Evolutionary conservation across 1,140 invertebrate species (phyloP), one percentile per base, ranked within the genome.

Genomic region (Ceratosolen solmsi): DNA sequence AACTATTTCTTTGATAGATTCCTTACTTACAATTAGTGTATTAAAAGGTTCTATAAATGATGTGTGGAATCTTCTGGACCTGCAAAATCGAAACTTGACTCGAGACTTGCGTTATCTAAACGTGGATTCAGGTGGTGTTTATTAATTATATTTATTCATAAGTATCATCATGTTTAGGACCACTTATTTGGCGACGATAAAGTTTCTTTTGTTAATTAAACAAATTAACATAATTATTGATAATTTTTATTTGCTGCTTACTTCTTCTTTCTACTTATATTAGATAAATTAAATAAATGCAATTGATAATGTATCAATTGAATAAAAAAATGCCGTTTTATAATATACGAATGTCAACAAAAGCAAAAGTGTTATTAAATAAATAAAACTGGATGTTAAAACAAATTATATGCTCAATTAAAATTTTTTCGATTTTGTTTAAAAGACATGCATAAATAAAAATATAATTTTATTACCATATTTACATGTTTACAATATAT

Each of bases 61-160:
- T 86, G 84, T 87, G 86, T 84, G 84, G 74, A 77, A 80, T 79
- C 71, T 88, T 87, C 84, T 76, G 85, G 84, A 91, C 89, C 89
- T 91, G 89, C 65, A 91, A 90, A 90, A 90, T 88, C 85, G 86
- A 86, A 86, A 86, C 86, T 90, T 90, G 86, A 89, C 87, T 88
- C 84, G 65, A 80, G 65, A 83, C 83, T 83, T 86, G 75, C 49
- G 73, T 30, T 36, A 60, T 54, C 73, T 51, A 63, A 25, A 63
- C 68, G 9, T 41, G 9, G 9, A 33, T 74, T 51, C 71, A 15
- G 27, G 22, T 25, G 33, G 33, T 46, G 36, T 13, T 22, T 58
- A 33, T 58, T 58, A 9, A 25, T 70, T 22, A 25, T 46, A 36
- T 70, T 41, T 46, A 30, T 51, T 30, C 51, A 30, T 20, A 72